These are phyloP conservation scores for Corbicula japonica DNA, from an alignment of 2,888 invertebrate species.

Conservation along the genomic window DNA sequence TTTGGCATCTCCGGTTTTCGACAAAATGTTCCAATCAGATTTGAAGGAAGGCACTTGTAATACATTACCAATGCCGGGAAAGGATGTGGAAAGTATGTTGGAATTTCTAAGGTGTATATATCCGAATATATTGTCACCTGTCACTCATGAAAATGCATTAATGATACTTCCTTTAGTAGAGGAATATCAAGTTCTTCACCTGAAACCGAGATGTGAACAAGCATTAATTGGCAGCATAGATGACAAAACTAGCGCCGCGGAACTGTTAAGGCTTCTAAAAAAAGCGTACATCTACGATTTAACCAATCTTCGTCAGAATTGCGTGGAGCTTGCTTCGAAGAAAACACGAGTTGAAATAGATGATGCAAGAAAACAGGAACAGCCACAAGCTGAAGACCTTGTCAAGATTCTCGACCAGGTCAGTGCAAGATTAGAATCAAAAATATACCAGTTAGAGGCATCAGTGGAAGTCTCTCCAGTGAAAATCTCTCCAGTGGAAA, in stretches of 20 bases:
- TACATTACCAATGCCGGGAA: background rate
- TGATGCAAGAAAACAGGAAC: background rate
- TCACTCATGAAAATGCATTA: background rate
- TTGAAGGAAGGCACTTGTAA: background rate
- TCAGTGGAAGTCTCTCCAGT: too few relatives aligned
- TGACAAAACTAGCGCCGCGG: background rate
- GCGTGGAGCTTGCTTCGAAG: background rate
- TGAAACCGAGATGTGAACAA: slow-evolving; percentile 12
- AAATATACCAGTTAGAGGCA: too few relatives aligned
- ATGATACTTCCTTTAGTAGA: background rate
- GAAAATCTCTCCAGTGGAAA: too few relatives aligned
- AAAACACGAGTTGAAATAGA: slow-evolving; percentile 6
- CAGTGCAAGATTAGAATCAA: too few relatives aligned
- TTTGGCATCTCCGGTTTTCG: slow-evolving; percentile 21
- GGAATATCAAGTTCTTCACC: background rate
- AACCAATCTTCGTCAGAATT: background rate
- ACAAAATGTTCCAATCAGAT: slow-evolving; percentile 3
- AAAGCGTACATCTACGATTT: background rate
- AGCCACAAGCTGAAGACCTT: too few relatives aligned
- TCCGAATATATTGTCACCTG: background rate
- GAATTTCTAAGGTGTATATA: slow-evolving; percentile 20
- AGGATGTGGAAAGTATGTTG: background rate
- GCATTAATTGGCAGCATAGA: slow-evolving; percentile 10
- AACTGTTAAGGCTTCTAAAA: slow-evolving; percentile 5
- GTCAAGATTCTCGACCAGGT: background rate